Base-by-base conservation (phyloP, 2,888 invertebrate species). In the Tiphia femorata region DNA sequence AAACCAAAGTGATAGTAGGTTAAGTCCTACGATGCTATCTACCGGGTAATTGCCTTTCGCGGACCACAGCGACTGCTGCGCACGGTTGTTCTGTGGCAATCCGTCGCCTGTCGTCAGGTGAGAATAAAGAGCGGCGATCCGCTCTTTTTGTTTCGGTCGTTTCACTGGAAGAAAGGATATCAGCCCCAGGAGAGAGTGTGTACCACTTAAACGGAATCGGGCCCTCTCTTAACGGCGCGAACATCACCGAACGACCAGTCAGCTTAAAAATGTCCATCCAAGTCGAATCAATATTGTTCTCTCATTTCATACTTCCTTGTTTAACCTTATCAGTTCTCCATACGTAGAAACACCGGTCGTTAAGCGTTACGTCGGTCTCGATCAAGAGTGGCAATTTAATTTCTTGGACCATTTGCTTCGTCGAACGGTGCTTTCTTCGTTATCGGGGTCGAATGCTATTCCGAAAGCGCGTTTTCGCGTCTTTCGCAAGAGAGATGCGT, bases 1-100 rank as follows among this genome's bases (percentile, higher is more conserved):
- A 78, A 77, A 77, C 76, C 73, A 73, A 77, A 79, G 80, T 77
- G 78, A 81, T 81, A 81, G 80, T 80, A 80, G 79, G 80, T 79
- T 78, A 80, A 80, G 68, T 81, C 77, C 72, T 72, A 67, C 70
- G 81, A 81, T 81, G 70, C 62, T 80, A 82, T 82, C 82, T 70
- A 49, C 53, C 64, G 56, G 66, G 67, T 79, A 81, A 81, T 81
- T 79, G 75, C 76, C 71, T 73, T 67, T 71, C 58, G 67, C 62
- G 61, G 62, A 70, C 61, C 65, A 61, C 19, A 33, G 41, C 49
- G 48, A 62, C 56, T 57, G 49, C 58, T 58, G 43, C 35, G 60
- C 54, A 56, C 56, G 55, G 59, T 47, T n/a, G 64, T 64, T 71
- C 71, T 72, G 72, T 53, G 25, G 72, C 72, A 72, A 70, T 72